Conservation (phyloP, 2,113 vertebrate species). For the Ceyx cyanopectus region DNA sequence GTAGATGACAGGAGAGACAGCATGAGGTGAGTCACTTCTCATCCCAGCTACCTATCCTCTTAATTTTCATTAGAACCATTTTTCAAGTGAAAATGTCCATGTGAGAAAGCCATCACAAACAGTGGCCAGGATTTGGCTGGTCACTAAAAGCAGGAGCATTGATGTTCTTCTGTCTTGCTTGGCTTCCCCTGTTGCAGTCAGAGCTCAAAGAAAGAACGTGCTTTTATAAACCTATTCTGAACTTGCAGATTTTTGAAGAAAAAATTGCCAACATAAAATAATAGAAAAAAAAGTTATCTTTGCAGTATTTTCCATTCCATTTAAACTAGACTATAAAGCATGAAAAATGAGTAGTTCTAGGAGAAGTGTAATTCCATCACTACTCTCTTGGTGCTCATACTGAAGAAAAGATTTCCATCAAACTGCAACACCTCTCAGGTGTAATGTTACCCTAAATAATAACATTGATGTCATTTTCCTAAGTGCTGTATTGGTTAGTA, state of each 20-base stretch:
- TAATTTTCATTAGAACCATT: constrained; percentile 51
- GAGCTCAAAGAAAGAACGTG: not conserved
- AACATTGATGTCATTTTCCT: not conserved
- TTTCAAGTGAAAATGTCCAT: constrained; percentile 11
- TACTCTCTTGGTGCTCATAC: not conserved
- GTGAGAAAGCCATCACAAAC: constrained; percentile 19
- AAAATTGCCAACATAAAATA: not conserved
- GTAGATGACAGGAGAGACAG: constrained; percentile 10
- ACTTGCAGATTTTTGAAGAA: not conserved
- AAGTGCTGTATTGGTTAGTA: not conserved
- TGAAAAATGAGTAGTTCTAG: not conserved
- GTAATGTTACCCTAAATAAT: not conserved
- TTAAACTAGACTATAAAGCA: not conserved
- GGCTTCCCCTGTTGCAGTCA: not conserved
- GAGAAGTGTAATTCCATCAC: fast-evolving
- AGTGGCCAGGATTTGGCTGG: constrained; percentile 29
- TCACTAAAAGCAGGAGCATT: not conserved
- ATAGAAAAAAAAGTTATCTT: not conserved
- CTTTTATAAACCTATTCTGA: not conserved
- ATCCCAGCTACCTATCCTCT: not conserved
- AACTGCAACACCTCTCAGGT: not conserved
- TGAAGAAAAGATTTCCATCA: constrained; percentile 13
- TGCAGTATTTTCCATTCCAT: not conserved
- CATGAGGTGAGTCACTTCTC: not conserved
- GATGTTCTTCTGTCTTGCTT: not conserved